Percentiles rank a stretch among this genome's conserved stretches.
Conservation (phyloP, 2,888 invertebrate species). For the Dicyrtomina minuta region DNA sequence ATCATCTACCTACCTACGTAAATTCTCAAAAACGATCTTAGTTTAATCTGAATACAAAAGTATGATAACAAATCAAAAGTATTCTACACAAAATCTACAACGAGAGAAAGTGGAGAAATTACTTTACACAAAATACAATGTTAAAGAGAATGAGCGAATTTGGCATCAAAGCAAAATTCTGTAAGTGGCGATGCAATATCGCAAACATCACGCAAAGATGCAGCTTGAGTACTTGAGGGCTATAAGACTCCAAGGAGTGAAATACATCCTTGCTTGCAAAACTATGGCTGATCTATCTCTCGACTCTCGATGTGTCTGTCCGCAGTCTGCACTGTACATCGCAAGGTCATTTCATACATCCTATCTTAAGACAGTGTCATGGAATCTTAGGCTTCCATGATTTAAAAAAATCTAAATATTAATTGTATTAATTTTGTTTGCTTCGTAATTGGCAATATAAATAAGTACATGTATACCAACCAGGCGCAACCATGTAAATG, state of each 20-base stretch:
- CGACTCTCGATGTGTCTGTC: neutral
- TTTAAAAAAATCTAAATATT: neutral
- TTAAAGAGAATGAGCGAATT: neutral
- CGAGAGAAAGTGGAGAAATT: too few species aligned
- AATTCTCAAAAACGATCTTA: too few species aligned
- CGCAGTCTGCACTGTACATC: slow-evolving; percentile 14
- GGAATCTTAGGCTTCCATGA: neutral
- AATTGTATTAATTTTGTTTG: too few species aligned
- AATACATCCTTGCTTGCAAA: neutral
- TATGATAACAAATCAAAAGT: too few species aligned
- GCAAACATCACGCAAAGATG: neutral
- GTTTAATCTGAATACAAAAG: too few species aligned
- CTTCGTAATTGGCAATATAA: too few species aligned
- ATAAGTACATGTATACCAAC: neutral
- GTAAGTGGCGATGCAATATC: slow-evolving; percentile 3
- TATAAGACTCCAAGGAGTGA: neutral
- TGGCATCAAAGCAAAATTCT: slow-evolving; percentile 9
- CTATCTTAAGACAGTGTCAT: neutral
- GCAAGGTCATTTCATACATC: slow-evolving; percentile 28
- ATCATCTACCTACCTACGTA: too few species aligned
- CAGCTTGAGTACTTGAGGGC: neutral
- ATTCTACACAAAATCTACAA: too few species aligned
- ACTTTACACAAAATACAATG: too few species aligned
- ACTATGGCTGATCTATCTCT: neutral
- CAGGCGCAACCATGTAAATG: too few species aligned